Conservation (phyloP, 2,888 invertebrate genomes). For the Diarsia brunnea region DNA sequence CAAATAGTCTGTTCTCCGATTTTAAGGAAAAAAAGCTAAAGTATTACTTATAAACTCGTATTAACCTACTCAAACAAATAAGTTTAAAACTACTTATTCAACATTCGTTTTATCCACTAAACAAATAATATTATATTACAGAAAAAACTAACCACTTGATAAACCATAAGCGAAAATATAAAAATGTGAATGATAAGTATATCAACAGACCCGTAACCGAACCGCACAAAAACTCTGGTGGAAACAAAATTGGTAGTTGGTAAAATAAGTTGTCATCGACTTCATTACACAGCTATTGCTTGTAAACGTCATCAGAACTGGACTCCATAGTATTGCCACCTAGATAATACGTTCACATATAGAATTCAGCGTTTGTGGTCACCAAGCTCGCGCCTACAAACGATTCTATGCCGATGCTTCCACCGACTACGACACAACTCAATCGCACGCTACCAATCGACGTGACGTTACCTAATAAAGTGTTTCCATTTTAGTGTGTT, state of each 20-base stretch:
- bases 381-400: neutral
- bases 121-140: conserved; percentile 4
- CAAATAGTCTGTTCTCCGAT: neutral
- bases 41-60: neutral
- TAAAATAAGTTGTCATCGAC: neutral
- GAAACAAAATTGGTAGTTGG: neutral
- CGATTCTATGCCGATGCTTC: neutral
- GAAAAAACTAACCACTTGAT: neutral
- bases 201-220: neutral
- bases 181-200: neutral
- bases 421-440: conserved; percentile 17
- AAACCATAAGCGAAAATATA: neutral
- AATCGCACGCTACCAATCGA: conserved; percentile 39
- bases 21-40: neutral
- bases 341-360: neutral
- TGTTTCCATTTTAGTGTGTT: too few relatives aligned
- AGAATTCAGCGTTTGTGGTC: neutral
- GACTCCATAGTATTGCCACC: neutral
- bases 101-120: neutral
- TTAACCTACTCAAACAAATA: neutral
- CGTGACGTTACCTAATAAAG: too few relatives aligned
- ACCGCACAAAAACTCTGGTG: neutral
- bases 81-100: neutral
- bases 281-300: neutral
- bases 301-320: neutral